phyloP scores from a whole-genome alignment of 1,140 invertebrate genomes.

The Ylistrum balloti region DNA sequence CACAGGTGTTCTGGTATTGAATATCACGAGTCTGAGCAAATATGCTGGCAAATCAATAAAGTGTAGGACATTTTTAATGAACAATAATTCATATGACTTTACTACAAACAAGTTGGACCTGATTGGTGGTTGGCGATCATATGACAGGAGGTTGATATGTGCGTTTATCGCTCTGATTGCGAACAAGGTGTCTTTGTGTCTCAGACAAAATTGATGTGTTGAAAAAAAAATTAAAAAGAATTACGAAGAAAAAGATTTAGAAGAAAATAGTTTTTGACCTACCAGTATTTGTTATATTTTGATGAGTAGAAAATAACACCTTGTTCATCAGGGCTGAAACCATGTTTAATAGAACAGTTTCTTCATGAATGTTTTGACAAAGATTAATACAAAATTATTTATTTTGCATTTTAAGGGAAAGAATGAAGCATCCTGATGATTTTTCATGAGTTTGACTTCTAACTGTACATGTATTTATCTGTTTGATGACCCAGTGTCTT shows the following conservation, averaged over 20 bases:
- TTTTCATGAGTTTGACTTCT: constrained; percentile 1
- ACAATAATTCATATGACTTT: background rate
- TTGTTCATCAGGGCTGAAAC: background rate
- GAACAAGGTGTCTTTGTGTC: background rate
- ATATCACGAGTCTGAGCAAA: background rate
- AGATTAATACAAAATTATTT: background rate
- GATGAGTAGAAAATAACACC: background rate
- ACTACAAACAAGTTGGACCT: background rate
- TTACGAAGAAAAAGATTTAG: too few relatives aligned
- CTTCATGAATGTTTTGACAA: background rate
- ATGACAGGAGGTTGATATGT: background rate
- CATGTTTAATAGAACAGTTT: too few relatives aligned
- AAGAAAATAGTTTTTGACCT: too few relatives aligned
- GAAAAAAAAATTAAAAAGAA: too few relatives aligned
- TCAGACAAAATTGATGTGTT: too few relatives aligned
- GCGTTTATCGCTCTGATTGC: background rate
- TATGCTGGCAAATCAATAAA: background rate
- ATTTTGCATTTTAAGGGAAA: constrained; percentile 19
- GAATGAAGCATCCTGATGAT: constrained; percentile 12
- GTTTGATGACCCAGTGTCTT: background rate
- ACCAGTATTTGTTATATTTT: too few relatives aligned
- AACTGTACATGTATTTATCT: background rate
- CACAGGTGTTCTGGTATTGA: too few relatives aligned
- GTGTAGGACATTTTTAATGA: too few relatives aligned
- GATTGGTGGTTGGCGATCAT: background rate